phyloP scores from a whole-genome alignment of 2,797 vertebrate genomes.

The Rhincodon typus region DNA sequence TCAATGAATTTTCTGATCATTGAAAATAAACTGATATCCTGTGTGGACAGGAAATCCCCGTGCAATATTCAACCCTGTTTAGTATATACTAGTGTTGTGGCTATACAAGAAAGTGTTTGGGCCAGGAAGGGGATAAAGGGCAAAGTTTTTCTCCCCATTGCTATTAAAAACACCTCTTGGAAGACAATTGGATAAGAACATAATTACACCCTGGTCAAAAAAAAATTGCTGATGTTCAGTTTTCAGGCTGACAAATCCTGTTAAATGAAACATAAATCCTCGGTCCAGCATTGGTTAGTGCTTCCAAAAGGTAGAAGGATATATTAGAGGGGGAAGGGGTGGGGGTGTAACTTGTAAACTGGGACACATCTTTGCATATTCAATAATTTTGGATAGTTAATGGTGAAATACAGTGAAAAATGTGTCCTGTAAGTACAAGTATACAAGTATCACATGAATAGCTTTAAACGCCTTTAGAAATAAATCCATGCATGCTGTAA shows the following conservation, averaged over 20 bases:
- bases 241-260: neutral
- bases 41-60: neutral
- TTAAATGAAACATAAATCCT: neutral
- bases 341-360: neutral
- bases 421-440: neutral
- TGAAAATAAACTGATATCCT: neutral
- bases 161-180: neutral
- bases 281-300: neutral
- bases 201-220: neutral
- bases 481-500: neutral
- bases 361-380: neutral
- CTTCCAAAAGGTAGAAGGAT: neutral
- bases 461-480: neutral
- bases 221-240: neutral
- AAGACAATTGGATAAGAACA: neutral
- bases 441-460: neutral
- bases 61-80: neutral
- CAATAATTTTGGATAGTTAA: neutral
- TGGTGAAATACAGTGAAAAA: neutral
- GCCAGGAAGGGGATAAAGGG: neutral
- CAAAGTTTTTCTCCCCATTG: no score
- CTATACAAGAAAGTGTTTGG: neutral
- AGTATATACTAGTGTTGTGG: no score
- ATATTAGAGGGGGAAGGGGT: no score
- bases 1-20: neutral